Percentiles rank a stretch among this genome's conserved stretches.
These are phyloP conservation scores for Misgurnus mizolepis DNA, from an alignment of 2,113 vertebrate species.

Conservation along the genomic window DNA sequence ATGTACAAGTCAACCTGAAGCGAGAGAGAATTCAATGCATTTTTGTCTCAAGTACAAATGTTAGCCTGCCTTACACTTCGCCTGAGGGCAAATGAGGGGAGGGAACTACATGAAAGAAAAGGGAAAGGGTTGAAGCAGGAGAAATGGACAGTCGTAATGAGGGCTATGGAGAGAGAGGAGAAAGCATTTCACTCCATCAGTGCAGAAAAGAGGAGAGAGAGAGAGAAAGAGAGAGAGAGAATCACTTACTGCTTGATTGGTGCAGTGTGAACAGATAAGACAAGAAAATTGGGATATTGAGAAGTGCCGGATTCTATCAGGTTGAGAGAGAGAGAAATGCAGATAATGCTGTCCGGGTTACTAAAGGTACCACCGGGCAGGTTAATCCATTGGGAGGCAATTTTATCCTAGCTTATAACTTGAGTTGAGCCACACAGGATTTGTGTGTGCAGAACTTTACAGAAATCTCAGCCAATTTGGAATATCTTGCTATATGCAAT, in stretches of 20 bases:
- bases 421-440: no score
- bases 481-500: no score
- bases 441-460: no score
- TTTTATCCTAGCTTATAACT: no score
- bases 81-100: constrained; percentile 39
- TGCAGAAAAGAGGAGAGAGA: constrained; percentile 42
- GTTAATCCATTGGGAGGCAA: no score
- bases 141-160: constrained; percentile 23
- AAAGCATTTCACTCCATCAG: constrained; percentile 33
- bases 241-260: constrained; percentile 40
- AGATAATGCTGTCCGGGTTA: no score
- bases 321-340: not conserved
- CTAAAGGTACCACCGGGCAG: no score
- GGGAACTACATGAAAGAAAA: constrained; percentile 13
- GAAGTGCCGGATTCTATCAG: not conserved
- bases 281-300: constrained; percentile 19
- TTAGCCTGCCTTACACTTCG: constrained; percentile 12
- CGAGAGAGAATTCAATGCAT: not conserved
- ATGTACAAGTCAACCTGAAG: not conserved
- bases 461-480: no score
- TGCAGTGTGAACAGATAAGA: constrained; percentile 28
- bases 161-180: constrained; percentile 2
- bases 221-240: constrained; percentile 32
- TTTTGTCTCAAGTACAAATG: constrained; percentile 6
- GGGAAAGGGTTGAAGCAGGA: constrained; percentile 4